Evolutionary conservation across 30 jellyfish, hydroid and myxozoan genomes (phyloP), one percentile per base, ranked within the genome.

Genomic region (Aurelia coerulea): DNA sequence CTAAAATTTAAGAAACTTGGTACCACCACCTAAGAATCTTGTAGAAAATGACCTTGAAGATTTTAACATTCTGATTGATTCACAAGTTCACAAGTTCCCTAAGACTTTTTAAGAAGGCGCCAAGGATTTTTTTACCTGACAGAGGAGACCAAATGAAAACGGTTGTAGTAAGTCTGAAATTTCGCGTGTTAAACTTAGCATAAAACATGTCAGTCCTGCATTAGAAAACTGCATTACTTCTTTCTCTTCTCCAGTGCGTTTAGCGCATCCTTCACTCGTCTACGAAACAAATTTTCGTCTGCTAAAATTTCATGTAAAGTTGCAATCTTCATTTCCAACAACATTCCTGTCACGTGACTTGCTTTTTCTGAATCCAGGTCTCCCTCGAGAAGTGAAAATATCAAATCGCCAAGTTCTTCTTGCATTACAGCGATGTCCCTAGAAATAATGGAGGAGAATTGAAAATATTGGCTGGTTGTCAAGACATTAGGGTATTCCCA

Each of bases 291-390:
- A 17, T 23, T 68, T 16, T 73, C 85, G 64, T 83, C 92, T 3
- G 92, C 79, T 13, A 83, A 85, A 6, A 46, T 72, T 62, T 83
- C 80, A 42, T 83, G 92, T 11, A 83, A 68, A 59, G 52, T 33
- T 23, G 73, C 92, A 11, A 83, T 6, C 18, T 71, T 76, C 77
- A 72, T 70, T 41, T 83, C 92, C 7, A 83, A 42, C 3, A 83
- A 62, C 92, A 83, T 83, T 14, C 92, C 92, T 13, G 92, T 83
- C 77, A 83, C 92, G 10, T 63, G 92, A 49, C 92, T 14, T 7
- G 92, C 92, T 12, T 76, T 70, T 32, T 83, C 92, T 75, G 53
- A 62, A 9, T 70, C 86, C 80, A 83, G 39, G 16, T 58, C 92
- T 23, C 49, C 49, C 73, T 83, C 92, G 14, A 83, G 72, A n/a